phyloP scores from a whole-genome alignment of 2,888 invertebrate species.

The Dendrolimus houi region DNA sequence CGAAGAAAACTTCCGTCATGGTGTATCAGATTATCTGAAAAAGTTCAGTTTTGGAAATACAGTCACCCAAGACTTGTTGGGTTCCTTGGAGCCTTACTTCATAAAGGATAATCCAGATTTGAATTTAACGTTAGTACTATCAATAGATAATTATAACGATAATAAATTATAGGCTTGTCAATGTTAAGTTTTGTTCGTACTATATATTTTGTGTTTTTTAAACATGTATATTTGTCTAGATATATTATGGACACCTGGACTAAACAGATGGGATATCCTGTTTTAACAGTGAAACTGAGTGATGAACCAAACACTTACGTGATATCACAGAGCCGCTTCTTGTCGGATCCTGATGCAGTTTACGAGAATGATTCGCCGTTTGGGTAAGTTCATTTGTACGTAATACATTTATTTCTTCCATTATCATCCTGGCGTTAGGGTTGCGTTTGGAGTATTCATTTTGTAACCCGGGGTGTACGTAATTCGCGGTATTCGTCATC shows the following conservation, averaged over 20 bases:
- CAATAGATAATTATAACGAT: background rate
- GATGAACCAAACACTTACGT: constrained; percentile 61
- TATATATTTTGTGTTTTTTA: background rate
- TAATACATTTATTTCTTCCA: no score
- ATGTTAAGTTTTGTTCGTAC: background rate
- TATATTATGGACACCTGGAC: constrained; percentile 93
- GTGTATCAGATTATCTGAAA: constrained; percentile 84
- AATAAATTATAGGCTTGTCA: background rate
- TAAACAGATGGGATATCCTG: constrained; percentile 90
- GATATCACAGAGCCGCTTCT: constrained; percentile 85
- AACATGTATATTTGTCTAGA: constrained; percentile 31
- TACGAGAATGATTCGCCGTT: constrained; percentile 62
- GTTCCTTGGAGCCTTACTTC: constrained; percentile 77
- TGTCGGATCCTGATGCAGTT: constrained; percentile 80
- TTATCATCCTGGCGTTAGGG: no score
- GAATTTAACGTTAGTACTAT: constrained; percentile 60
- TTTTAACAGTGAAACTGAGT: constrained; percentile 77
- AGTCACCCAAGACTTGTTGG: constrained; percentile 85
- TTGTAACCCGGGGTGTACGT: no score
- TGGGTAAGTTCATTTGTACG: constrained; percentile 46
- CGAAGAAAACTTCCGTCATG: constrained; percentile 81
- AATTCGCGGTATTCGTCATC: no score
- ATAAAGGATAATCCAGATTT: constrained; percentile 61
- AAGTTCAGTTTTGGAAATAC: constrained; percentile 84
- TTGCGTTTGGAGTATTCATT: no score